These are phyloP conservation scores for Myathropa florea DNA, from an alignment of 2,888 invertebrate genomes.

Conservation along the genomic window DNA sequence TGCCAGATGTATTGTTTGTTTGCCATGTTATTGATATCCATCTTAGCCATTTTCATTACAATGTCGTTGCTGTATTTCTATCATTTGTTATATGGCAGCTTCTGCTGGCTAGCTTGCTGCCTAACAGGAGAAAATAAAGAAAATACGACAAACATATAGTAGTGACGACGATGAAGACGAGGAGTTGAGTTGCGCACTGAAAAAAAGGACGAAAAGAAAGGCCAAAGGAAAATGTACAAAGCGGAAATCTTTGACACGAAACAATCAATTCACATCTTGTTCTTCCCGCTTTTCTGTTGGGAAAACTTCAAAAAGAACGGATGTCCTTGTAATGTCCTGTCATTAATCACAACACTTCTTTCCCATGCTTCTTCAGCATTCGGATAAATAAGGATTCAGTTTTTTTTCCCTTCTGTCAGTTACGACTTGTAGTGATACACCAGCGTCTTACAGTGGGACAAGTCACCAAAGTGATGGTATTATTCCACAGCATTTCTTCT, in stretches of 20 bases:
- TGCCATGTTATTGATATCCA: slow-evolving; percentile 70
- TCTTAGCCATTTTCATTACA: slow-evolving; percentile 70
- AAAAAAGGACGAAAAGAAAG: slow-evolving; percentile 20
- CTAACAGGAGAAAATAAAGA: slow-evolving; percentile 9
- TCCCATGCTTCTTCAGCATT: slow-evolving; percentile 1
- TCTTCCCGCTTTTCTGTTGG: slow-evolving; percentile 11
- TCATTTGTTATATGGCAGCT: slow-evolving; percentile 59
- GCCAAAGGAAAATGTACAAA: slow-evolving; percentile 37
- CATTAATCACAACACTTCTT: slow-evolving; percentile 61
- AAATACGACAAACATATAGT: slow-evolving; percentile 39
- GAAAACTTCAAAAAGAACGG: slow-evolving; percentile 60
- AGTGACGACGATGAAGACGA: slow-evolving; percentile 28
- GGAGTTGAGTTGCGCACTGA: slow-evolving; percentile 15
- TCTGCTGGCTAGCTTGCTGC: slow-evolving; percentile 25
- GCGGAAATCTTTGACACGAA: slow-evolving; percentile 67
- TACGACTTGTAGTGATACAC: neutral
- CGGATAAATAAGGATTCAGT: neutral
- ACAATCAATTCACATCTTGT: slow-evolving; percentile 70
- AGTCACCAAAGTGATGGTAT: neutral
- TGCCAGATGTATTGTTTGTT: slow-evolving; percentile 69
- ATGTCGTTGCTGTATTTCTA: slow-evolving; percentile 65
- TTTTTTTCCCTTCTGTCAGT: neutral
- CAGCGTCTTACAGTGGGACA: neutral
- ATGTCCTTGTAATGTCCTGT: slow-evolving; percentile 59
- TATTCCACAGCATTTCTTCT: neutral